phyloP scores from a whole-genome alignment of 2,797 vertebrate species.

The Triplophysa yarkandensis region DNA sequence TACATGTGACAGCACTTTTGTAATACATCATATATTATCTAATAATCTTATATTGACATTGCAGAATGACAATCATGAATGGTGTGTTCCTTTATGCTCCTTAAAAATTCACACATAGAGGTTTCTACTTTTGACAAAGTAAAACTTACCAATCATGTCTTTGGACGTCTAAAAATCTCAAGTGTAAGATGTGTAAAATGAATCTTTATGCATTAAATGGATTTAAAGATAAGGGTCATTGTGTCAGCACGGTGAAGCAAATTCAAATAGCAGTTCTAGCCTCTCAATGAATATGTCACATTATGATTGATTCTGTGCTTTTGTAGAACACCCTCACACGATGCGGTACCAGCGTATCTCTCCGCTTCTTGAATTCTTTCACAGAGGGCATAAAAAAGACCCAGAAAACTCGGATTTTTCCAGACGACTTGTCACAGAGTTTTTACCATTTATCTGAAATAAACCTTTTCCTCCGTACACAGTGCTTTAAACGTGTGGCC shows the following conservation, averaged over 20 bases:
- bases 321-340: constrained; percentile 4
- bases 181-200: too few species aligned
- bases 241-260: not conserved
- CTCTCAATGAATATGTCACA: constrained; percentile 12
- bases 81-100: too few species aligned
- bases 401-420: constrained; percentile 62
- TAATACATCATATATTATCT: too few species aligned
- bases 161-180: too few species aligned
- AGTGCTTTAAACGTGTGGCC: constrained; percentile 59
- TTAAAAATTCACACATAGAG: too few species aligned
- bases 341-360: not conserved
- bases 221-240: not conserved
- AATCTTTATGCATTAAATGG: too few species aligned
- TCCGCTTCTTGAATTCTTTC: constrained; percentile 27
- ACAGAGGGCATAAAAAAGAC: constrained; percentile 4
- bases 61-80: too few species aligned
- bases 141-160: too few species aligned
- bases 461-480: constrained; percentile 2
- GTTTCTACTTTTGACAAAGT: too few species aligned
- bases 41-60: too few species aligned
- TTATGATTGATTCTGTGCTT: constrained; percentile 9
- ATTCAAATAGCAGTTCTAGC: constrained; percentile 4
- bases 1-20: too few species aligned
- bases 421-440: constrained; percentile 48
- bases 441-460: constrained; percentile 58